These are phyloP conservation scores for Lophius piscatorius DNA, from an alignment of 2,113 vertebrate species.

Conservation along the genomic window DNA sequence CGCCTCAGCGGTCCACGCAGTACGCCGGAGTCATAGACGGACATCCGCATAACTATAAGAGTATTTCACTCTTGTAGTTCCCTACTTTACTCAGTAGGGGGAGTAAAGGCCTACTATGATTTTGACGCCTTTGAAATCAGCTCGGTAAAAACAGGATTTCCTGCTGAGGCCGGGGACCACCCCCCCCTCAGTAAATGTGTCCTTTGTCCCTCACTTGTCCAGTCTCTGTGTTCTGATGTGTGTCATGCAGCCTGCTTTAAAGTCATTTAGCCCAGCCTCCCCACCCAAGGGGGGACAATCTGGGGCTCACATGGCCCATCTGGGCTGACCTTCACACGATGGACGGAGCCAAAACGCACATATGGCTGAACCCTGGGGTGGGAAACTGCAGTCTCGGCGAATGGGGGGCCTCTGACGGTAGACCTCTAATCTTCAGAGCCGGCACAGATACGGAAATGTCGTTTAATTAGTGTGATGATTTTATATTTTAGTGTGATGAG, in stretches of 20 bases:
- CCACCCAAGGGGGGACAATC: constrained; percentile 41
- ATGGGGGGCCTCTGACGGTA: constrained; percentile 28
- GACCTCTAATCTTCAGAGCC: constrained; percentile 10
- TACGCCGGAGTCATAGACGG: too few species aligned
- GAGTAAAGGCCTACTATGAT: too few species aligned
- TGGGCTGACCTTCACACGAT: constrained; percentile 61
- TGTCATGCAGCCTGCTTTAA: constrained; percentile 51
- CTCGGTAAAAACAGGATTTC: background rate
- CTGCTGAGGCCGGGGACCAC: constrained; percentile 4
- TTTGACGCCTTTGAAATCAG: constrained; percentile 19
- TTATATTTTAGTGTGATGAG: background rate
- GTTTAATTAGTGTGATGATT: too few species aligned
- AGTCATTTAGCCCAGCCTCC: constrained; percentile 51
- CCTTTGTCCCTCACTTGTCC: constrained; percentile 31
- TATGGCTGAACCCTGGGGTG: constrained; percentile 47
- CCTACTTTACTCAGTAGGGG: too few species aligned
- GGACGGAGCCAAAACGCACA: constrained; percentile 41
- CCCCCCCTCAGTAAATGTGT: constrained; percentile 31
- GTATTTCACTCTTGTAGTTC: too few species aligned
- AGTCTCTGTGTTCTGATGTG: constrained; percentile 30
- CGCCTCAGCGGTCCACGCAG: too few species aligned
- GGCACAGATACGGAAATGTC: constrained; percentile 1
- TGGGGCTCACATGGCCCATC: constrained; percentile 44
- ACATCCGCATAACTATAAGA: too few species aligned
- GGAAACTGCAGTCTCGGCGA: constrained; percentile 40